A percentile compares a stretch with the other conserved stretches of the same genome.
These are phyloP conservation scores for Minunthozetes semirufus DNA, from an alignment of 2,888 invertebrate genomes.

Conservation along the genomic window DNA sequence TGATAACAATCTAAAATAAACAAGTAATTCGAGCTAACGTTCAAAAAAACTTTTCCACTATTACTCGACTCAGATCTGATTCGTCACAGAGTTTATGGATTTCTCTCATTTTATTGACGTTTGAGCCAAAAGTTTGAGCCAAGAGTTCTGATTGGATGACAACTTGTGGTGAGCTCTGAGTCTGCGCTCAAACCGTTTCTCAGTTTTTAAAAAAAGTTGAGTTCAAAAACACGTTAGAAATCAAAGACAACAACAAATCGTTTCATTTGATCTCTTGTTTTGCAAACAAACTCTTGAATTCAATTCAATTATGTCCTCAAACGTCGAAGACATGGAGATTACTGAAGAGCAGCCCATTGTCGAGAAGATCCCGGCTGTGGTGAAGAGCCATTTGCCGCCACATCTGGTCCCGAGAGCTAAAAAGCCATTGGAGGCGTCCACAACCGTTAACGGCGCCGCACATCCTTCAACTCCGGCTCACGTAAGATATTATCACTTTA, in stretches of 20 bases:
- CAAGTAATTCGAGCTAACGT: too few species aligned
- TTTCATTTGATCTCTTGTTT: neutral
- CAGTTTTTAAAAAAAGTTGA: neutral
- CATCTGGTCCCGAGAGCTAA: constrained; percentile 1
- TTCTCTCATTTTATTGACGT: neutral
- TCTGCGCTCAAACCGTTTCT: neutral
- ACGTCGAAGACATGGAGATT: neutral
- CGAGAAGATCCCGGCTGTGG: constrained; percentile 8
- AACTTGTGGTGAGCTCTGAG: neutral
- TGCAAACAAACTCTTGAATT: too few species aligned
- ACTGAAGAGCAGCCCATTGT: neutral
- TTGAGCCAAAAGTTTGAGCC: neutral
- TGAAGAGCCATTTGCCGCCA: constrained; percentile 25
- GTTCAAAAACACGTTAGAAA: neutral
- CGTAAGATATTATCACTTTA: neutral
- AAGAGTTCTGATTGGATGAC: neutral
- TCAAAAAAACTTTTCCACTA: too few species aligned
- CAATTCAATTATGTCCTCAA: neutral
- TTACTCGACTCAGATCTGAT: too few species aligned
- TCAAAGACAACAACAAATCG: neutral
- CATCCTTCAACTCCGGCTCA: neutral
- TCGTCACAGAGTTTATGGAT: too few species aligned
- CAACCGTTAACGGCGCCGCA: neutral
- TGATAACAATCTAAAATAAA: neutral
- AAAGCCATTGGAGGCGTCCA: constrained; percentile 8